Base-by-base conservation (phyloP, 2,888 invertebrate genomes). In the Omphaloscelis lunosa region DNA sequence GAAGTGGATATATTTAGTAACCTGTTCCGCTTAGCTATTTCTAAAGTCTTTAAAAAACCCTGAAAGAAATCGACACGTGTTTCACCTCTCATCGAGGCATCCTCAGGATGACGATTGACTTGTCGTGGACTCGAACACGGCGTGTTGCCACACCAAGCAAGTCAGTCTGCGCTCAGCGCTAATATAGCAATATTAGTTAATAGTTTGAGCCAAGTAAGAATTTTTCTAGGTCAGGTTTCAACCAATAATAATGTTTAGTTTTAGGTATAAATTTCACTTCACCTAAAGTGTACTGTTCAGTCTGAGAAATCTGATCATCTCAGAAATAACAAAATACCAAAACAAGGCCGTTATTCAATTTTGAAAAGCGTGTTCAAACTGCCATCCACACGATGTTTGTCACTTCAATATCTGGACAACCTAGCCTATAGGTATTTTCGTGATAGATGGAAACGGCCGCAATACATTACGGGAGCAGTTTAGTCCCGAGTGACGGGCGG, bases 381-480 rank as follows among this genome's bases (percentile, higher is more conserved):
- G 67, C 15, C 53, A 41, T 59, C 20, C 48, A 63, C 75, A 69
- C 59, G 61, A 63, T 59, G 67, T 62, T 71, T 77, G 77, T 79
- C 79, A 73, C 65, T 62, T 66, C 41, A 75, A 82, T 86, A 79
- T 81, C 79, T 75, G 73, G 66, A 79, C 77, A 67, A 77, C 71
- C 68, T 70, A 80, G 72, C 73, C 77, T 84, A 84, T 86, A 89
- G 89, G 90, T 89, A 91, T 93, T 90, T 89, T 87, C 85, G 90
- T 91, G 92, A 91, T 89, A 87, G 89, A 93, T 91, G 89, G 88
- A 88, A 90, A 89, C 90, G 83, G 91, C 91, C 90, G 93, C 86
- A 88, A 87, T 94, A 93, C 91, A 93, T 94, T 93, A 93, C 91
- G 80, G 85, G 82, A 90, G 90, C 85, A 86, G 92, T 89, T 94